These are phyloP conservation scores for Rhipidura dahli DNA, from an alignment of 2,113 vertebrate species.

Conservation along the genomic window DNA sequence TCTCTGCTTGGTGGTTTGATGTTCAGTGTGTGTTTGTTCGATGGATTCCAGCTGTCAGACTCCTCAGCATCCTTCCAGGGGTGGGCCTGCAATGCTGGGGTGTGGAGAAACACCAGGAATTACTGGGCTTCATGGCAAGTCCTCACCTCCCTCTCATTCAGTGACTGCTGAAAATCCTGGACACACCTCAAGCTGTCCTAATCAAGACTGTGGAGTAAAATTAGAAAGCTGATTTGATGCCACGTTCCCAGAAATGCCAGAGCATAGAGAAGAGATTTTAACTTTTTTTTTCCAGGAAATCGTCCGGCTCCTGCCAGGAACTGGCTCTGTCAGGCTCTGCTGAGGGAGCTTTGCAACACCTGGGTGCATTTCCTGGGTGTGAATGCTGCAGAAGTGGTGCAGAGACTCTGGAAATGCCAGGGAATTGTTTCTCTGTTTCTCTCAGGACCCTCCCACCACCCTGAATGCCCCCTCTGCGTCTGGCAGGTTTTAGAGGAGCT, in stretches of 20 bases:
- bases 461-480: fast-evolving
- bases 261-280: not conserved
- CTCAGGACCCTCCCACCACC: not conserved
- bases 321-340: not conserved
- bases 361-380: not conserved
- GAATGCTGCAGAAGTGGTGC: not conserved
- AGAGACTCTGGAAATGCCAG: not conserved
- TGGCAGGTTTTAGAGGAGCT: not conserved
- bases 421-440: not conserved
- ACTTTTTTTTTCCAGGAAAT: not conserved
- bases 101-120: not conserved
- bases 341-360: not conserved
- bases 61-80: not conserved
- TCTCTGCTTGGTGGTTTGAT: not conserved
- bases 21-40: not conserved
- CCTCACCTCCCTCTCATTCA: not conserved
- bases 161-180: not conserved
- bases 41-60: not conserved
- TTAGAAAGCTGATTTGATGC: not conserved
- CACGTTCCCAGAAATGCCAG: not conserved
- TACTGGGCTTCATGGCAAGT: not conserved
- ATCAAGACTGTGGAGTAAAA: not conserved
- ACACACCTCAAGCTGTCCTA: not conserved
- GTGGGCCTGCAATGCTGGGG: not conserved
- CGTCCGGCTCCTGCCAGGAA: not conserved